phyloP scores from a whole-genome alignment of 2,888 invertebrate genomes.

The Polydrusus cervinus region DNA sequence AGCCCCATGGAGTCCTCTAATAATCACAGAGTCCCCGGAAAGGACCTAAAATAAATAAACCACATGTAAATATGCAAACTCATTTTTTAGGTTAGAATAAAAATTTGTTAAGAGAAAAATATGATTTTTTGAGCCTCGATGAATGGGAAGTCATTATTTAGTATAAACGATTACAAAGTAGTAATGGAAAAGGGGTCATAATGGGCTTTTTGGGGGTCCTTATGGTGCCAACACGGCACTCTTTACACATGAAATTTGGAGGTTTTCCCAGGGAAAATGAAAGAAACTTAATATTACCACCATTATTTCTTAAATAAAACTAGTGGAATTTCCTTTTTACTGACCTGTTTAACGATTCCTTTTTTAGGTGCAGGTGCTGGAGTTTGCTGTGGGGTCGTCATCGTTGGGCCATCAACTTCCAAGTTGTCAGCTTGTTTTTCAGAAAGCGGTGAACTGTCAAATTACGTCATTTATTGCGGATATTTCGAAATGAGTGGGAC shows the following conservation, averaged over 20 bases:
- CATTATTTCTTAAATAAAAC: background rate
- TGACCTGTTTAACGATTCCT: constrained; percentile 78
- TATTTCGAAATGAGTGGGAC: background rate
- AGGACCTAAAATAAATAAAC: constrained; percentile 80
- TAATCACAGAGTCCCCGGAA: constrained; percentile 96
- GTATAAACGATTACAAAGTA: background rate
- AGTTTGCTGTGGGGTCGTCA: constrained; percentile 68
- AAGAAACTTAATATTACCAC: constrained; percentile 23
- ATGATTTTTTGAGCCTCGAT: background rate
- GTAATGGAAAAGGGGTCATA: background rate
- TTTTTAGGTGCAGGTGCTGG: constrained; percentile 69
- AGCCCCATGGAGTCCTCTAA: constrained; percentile 90
- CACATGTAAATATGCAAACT: constrained; percentile 62
- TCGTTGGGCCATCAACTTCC: constrained; percentile 72
- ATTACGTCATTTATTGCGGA: constrained; percentile 26
- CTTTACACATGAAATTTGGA: constrained; percentile 12
- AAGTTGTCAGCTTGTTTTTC: constrained; percentile 43
- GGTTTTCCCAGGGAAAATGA: constrained; percentile 22
- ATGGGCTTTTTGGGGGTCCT: constrained; percentile 39
- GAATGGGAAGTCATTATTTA: background rate
- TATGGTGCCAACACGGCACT: constrained; percentile 55
- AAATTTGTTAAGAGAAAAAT: constrained; percentile 36
- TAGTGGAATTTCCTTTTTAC: constrained; percentile 40
- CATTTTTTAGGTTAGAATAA: constrained; percentile 57
- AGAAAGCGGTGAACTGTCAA: constrained; percentile 34